Conservation (phyloP, 92 coral and sea anemone genomes). For the Epizoanthus scotinus region DNA sequence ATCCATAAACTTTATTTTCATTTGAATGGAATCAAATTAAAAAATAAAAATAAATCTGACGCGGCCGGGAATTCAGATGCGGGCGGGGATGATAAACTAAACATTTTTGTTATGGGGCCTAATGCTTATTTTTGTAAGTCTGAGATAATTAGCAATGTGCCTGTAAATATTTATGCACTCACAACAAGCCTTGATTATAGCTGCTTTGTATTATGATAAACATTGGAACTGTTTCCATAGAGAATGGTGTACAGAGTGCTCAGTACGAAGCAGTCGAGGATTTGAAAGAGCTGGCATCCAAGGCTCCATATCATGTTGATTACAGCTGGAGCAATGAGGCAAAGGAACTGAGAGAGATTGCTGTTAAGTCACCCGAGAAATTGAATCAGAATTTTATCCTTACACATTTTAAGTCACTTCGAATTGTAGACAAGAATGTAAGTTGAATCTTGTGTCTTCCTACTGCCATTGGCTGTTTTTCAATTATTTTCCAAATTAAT, state of each 20-base stretch:
- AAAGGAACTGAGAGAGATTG: constrained; percentile 82
- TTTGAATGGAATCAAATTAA: too few relatives aligned
- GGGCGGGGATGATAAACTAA: too few relatives aligned
- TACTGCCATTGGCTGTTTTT: too few relatives aligned
- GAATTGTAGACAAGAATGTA: constrained; percentile 98
- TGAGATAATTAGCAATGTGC: too few relatives aligned
- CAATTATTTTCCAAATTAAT: too few relatives aligned
- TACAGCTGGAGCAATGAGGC: constrained; percentile 96
- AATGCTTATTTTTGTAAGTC: too few relatives aligned
- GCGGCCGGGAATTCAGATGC: too few relatives aligned
- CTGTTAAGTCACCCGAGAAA: constrained; percentile 84
- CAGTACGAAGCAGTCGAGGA: constrained; percentile 80
- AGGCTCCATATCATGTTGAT: constrained; percentile 85
- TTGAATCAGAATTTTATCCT: constrained; percentile 77
- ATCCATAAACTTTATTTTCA: too few relatives aligned
- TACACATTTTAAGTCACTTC: constrained; percentile 86
- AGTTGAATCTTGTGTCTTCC: background rate
- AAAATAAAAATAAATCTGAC: too few relatives aligned
- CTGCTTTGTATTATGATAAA: background rate
- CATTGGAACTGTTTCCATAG: background rate
- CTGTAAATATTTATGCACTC: too few relatives aligned
- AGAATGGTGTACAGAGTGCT: constrained; percentile 38
- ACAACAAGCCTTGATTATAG: background rate
- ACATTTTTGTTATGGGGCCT: too few relatives aligned
- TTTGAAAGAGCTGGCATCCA: constrained; percentile 80